Percentiles rank a stretch among this genome's conserved stretches.
Evolutionary conservation across 1,140 invertebrate genomes (phyloP).

Genomic region (Vanessa tameamea): DNA sequence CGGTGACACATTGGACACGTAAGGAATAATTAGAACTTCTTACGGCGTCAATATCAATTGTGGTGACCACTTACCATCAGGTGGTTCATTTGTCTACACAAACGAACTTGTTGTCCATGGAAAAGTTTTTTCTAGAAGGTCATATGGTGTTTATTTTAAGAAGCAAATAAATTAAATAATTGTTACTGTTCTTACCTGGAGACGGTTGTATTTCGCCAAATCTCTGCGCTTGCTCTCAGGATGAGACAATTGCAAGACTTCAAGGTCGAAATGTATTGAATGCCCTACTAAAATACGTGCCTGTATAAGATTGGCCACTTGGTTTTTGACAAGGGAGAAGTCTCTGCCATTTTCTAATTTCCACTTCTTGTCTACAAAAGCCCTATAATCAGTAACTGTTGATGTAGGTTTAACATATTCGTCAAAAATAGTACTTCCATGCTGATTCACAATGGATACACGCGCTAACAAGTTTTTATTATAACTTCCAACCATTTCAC

Average conservation of each 20-base stretch:
- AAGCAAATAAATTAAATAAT: background rate
- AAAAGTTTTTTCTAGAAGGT: background rate
- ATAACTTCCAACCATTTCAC: slow-evolving; percentile 40
- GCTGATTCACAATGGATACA: slow-evolving; percentile 35
- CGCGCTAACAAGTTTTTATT: slow-evolving; percentile 32
- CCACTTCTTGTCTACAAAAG: slow-evolving; percentile 7
- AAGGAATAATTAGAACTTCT: no score
- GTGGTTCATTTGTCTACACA: no score
- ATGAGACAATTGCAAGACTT: slow-evolving; percentile 15
- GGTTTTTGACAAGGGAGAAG: slow-evolving; percentile 13
- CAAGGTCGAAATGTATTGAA: slow-evolving; percentile 35
- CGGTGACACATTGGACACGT: no score
- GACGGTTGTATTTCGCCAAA: slow-evolving; percentile 27
- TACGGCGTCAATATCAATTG: no score
- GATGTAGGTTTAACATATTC: slow-evolving; percentile 37
- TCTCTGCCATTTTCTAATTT: slow-evolving; percentile 24
- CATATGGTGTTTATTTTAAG: background rate
- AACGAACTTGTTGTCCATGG: no score
- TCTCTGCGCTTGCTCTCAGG: slow-evolving; percentile 24
- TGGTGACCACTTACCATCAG: no score
- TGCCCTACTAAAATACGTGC: slow-evolving; percentile 35
- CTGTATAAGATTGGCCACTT: slow-evolving; percentile 17
- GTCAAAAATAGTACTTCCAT: slow-evolving; percentile 13
- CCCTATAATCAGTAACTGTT: slow-evolving; percentile 31
- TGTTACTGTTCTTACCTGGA: background rate